Base-by-base conservation (phyloP, 1,140 invertebrate genomes). In the Bombus pyrosoma region DNA sequence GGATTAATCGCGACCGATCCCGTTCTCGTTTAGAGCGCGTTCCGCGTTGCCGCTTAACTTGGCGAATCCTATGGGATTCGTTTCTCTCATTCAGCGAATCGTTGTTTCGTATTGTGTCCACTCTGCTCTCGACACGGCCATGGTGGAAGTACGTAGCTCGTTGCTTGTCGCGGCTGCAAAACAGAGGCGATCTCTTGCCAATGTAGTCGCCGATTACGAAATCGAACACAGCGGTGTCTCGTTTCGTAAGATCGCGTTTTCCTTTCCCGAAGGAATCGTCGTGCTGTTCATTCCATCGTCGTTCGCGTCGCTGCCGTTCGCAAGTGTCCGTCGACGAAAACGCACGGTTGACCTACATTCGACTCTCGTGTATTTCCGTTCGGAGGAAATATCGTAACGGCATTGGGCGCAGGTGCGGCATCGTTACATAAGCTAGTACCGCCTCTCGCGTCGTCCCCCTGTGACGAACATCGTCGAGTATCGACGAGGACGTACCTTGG, bases 11-110 rank as follows among this genome's bases (percentile, higher is more conserved):
- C 28, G 2, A 62, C 59, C 28, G 28, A n/a, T 62, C 28, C 28
- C 59, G n/a, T 53, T 53, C 5, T 32, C n/a, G n/a, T 15, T 34
- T 2, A 0, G n/a, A 5, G 47, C 47, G 47, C 18, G 15, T 47
- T 47, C 47, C 0, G 15, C 43, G 43, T 0, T 15, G 13, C 15
- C 43, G 43, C 15, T 6, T 0, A 0, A 22, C 47, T 53, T 0
- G 18, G 0, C 47, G 0, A 53, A 53, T 22, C 43, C 43, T 5
- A 47, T 5, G 0, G 1, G 18, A 32, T 6, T n/a, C 62, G 62
- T 28, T n/a, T 62, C 59, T 62, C 28, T n/a, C 25, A 0, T 12
- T 28, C 3, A 0, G 9, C 59, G 0, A 53, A 53, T 18, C 15
- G 47, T 53, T 4, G 47, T 22, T 22, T 18, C 47, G 47, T 0